Conservation (phyloP, 2,888 invertebrate genomes). For the Amiota communis region DNA sequence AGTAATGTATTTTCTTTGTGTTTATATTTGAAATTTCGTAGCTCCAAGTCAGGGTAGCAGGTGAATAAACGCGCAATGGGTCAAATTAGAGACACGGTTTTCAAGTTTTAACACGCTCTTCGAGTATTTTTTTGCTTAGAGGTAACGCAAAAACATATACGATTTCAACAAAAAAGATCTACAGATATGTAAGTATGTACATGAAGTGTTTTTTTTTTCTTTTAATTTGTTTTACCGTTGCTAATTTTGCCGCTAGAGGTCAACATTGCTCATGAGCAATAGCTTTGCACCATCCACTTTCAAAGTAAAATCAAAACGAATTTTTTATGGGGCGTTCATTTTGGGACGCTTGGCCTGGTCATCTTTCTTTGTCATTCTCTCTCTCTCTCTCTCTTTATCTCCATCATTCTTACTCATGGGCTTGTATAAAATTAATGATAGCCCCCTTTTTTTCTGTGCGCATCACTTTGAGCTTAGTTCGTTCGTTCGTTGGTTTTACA, state of each 20-base stretch:
- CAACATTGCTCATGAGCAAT: not conserved
- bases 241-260: not conserved
- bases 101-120: no score
- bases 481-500: conserved; percentile 6
- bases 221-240: no score
- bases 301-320: no score
- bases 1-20: no score
- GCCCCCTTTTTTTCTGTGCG: conserved; percentile 10
- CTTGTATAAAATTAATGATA: conserved; percentile 6
- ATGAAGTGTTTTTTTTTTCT: no score
- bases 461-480: not conserved
- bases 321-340: not conserved
- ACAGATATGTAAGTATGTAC: no score
- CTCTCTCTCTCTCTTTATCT: not conserved
- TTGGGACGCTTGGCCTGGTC: not conserved
- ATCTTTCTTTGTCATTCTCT: not conserved
- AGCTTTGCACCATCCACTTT: not conserved
- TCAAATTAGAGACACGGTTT: not conserved
- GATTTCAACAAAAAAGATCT: no score
- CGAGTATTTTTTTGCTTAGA: no score
- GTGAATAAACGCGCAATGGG: conserved; percentile 22
- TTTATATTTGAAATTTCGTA: no score
- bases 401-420: not conserved
- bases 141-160: no score
- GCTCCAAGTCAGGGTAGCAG: not conserved